These are phyloP conservation scores for Eristalinus aeneus DNA, from an alignment of 2,888 invertebrate species.

Conservation along the genomic window DNA sequence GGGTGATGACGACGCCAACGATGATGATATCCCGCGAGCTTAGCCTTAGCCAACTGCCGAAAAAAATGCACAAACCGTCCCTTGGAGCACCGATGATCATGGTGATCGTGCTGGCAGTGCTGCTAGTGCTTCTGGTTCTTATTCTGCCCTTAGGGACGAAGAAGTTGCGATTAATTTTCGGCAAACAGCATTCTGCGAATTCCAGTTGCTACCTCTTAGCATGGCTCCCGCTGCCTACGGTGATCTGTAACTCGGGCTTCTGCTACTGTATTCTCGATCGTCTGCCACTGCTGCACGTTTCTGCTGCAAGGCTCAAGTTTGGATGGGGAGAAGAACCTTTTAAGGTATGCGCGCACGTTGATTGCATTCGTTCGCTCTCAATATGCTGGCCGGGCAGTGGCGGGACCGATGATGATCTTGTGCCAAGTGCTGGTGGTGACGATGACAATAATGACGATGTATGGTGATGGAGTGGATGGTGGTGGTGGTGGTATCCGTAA, in stretches of 20 bases:
- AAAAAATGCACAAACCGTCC: neutral
- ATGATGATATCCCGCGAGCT: constrained; percentile 71
- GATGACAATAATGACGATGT: neutral
- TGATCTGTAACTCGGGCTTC: constrained; percentile 40
- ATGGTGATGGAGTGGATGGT: constrained; percentile 7
- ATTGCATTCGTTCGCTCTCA: constrained; percentile 41
- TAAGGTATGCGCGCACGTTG: constrained; percentile 67
- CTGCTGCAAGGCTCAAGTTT: constrained; percentile 19
- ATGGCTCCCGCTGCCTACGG: constrained; percentile 46
- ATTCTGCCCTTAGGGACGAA: constrained; percentile 57
- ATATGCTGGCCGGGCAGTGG: constrained; percentile 24
- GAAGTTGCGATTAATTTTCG: constrained; percentile 68
- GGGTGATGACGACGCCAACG: constrained; percentile 55
- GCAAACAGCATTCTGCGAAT: constrained; percentile 70
- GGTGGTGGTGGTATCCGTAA: constrained; percentile 1
- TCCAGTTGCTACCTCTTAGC: constrained; percentile 66
- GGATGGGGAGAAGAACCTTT: constrained; percentile 49
- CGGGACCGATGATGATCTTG: constrained; percentile 63
- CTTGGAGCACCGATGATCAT: constrained; percentile 42
- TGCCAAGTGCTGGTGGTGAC: constrained; percentile 45
- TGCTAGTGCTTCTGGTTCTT: constrained; percentile 65
- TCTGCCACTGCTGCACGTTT: constrained; percentile 27
- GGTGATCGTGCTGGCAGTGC: constrained; percentile 27
- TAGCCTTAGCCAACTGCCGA: constrained; percentile 62
- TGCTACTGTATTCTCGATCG: constrained; percentile 64